Base-by-base conservation (phyloP, 2,888 invertebrate genomes). In the Agapostemon virescens region DNA sequence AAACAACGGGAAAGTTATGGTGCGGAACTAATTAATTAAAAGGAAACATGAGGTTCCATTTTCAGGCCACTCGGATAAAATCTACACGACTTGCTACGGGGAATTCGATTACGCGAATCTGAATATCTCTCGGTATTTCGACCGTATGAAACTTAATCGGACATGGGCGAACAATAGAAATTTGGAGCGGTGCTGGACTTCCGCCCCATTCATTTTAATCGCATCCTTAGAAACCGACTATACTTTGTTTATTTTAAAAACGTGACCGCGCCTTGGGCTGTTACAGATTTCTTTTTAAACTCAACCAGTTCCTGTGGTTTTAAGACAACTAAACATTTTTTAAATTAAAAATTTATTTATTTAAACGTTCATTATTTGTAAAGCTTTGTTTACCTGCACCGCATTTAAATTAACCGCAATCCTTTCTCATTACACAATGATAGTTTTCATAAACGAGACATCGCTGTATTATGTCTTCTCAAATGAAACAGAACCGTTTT, bases 71-170 rank as follows among this genome's bases (percentile, higher is more conserved):
- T n/a, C 49, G n/a, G n/a, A 9, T 7, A 58, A n/a, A 58, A 49
- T 13, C 17, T 20, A 38, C 20, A 20, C 15, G 40, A 15, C 11
- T 20, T 26, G 49, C 40, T 42, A 74, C 61, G 17, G 49, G 55
- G 36, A 71, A 75, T 76, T 68, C 67, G 74, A 82, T 79, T 40
- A 55, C 20, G 15, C 69, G 33, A 30, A 0, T 7, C 38, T 17
- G 40, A 85, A 76, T 68, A 40, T 72, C 23, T 64, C 52, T 36
- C 40, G 67, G 69, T 77, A 20, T 45, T 45, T 20, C 42, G 42
- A 45, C 20, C 42, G 20, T 7, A 20, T 6, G 20, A 6, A 89
- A 88, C 87, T 89, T 85, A 78, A 89, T 88, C 81, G 87, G 81
- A 71, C 78, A 71, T 61, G 55, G 36, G 67, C 69, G 81, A 63